These are phyloP conservation scores for Hycleus cichorii DNA, from an alignment of 1,140 invertebrate genomes.

Conservation along the genomic window DNA sequence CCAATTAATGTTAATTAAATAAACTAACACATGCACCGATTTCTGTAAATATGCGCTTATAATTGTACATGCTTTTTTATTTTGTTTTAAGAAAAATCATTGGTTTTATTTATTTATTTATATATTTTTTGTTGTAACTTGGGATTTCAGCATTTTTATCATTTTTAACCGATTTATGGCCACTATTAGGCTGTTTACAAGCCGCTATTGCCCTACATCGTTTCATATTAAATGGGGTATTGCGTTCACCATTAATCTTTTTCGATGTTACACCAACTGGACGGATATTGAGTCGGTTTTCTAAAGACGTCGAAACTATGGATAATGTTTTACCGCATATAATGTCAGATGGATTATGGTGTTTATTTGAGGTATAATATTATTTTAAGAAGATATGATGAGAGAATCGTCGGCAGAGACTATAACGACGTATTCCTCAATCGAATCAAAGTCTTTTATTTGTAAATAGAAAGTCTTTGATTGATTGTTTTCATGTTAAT, in stretches of 20 bases:
- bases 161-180: conserved; percentile 61
- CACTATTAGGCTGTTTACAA: conserved; percentile 60
- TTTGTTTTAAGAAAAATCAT: not conserved
- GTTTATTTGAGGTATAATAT: conserved; percentile 69
- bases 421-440: too few species aligned
- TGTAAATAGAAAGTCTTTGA: too few species aligned
- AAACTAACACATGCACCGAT: not conserved
- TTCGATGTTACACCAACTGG: conserved; percentile 85
- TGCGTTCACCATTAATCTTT: conserved; percentile 70
- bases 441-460: too few species aligned
- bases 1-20: not conserved
- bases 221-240: conserved; percentile 56
- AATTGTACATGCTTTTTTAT: too few species aligned
- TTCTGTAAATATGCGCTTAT: too few species aligned
- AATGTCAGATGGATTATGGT: conserved; percentile 67
- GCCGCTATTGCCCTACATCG: conserved; percentile 71
- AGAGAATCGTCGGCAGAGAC: too few species aligned
- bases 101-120: not conserved
- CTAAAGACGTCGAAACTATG: conserved; percentile 65
- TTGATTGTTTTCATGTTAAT: too few species aligned
- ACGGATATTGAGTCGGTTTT: conserved; percentile 79
- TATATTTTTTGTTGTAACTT: not conserved
- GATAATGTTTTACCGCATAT: conserved; percentile 64
- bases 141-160: conserved; percentile 56
- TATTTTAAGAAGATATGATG: not conserved